phyloP scores from a whole-genome alignment of 2,797 vertebrate genomes.

The Myoxocephalus aenaeus region DNA sequence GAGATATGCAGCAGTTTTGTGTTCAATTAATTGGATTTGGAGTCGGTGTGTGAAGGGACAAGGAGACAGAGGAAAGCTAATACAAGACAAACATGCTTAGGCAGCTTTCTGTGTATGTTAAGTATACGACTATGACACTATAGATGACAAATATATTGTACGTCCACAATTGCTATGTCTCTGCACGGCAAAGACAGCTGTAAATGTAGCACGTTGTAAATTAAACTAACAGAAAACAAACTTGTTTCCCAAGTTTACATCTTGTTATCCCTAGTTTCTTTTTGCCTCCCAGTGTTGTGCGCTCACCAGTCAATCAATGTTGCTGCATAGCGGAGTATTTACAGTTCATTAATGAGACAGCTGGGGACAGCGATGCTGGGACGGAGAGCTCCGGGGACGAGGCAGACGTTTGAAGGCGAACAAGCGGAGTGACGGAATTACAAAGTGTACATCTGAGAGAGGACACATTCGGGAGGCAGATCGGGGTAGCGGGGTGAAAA shows the following conservation, averaged over 20 bases:
- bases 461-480: slow-evolving; percentile 36
- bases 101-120: slow-evolving; percentile 18
- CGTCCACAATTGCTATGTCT: slow-evolving; percentile 20
- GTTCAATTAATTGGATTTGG: slow-evolving; percentile 71
- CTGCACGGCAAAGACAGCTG: slow-evolving; percentile 20
- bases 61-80: slow-evolving; percentile 60
- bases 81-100: slow-evolving; percentile 24
- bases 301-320: slow-evolving; percentile 67
- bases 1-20: slow-evolving; percentile 52
- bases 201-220: slow-evolving; percentile 42
- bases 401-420: slow-evolving; percentile 64
- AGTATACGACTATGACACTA: background rate
- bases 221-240: slow-evolving; percentile 36
- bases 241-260: slow-evolving; percentile 46
- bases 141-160: slow-evolving; percentile 35
- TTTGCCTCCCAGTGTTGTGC: slow-evolving; percentile 31
- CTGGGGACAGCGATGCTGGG: slow-evolving; percentile 57
- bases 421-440: slow-evolving; percentile 49
- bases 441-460: slow-evolving; percentile 69
- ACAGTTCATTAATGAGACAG: slow-evolving; percentile 78
- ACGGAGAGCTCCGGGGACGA: slow-evolving; percentile 53
- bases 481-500: slow-evolving; percentile 19
- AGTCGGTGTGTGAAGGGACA: slow-evolving; percentile 45
- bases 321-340: slow-evolving; percentile 66
- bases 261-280: slow-evolving; percentile 63